phyloP scores from a whole-genome alignment of 2,797 vertebrate species.

The Macropus fuliginosus region DNA sequence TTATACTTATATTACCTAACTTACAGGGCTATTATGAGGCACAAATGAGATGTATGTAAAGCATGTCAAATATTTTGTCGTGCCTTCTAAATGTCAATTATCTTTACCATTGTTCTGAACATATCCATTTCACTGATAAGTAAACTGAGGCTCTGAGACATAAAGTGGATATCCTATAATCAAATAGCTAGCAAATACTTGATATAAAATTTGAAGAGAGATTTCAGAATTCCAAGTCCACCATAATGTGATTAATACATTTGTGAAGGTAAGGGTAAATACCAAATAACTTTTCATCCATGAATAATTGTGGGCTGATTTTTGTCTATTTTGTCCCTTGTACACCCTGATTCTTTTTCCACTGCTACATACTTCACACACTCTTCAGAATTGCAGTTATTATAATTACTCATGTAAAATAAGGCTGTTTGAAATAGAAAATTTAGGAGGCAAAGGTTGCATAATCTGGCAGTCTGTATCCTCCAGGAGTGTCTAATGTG shows the following conservation, averaged over 20 bases:
- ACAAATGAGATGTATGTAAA: neutral
- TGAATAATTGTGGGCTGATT: neutral
- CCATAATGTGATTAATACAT: neutral
- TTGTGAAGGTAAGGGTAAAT: neutral
- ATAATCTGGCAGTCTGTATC: neutral
- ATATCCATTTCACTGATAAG: neutral
- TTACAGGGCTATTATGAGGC: neutral
- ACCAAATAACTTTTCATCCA: neutral
- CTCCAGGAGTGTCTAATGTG: neutral
- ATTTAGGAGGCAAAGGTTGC: neutral
- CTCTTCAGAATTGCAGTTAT: constrained; percentile 36
- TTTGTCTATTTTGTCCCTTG: neutral
- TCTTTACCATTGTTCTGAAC: neutral
- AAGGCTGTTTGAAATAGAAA: constrained; percentile 26
- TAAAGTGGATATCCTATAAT: neutral
- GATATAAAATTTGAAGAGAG: neutral
- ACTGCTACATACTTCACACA: neutral
- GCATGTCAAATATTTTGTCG: neutral
- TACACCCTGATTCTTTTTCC: neutral
- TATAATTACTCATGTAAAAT: constrained; percentile 32
- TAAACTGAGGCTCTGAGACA: neutral
- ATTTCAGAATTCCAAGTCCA: neutral
- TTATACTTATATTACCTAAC: neutral
- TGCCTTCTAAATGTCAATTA: neutral
- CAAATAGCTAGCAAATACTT: neutral